Evolutionary conservation across 2,797 vertebrate genomes (phyloP), one percentile per base, ranked within the genome.

Genomic region (Ataeniobius toweri): DNA sequence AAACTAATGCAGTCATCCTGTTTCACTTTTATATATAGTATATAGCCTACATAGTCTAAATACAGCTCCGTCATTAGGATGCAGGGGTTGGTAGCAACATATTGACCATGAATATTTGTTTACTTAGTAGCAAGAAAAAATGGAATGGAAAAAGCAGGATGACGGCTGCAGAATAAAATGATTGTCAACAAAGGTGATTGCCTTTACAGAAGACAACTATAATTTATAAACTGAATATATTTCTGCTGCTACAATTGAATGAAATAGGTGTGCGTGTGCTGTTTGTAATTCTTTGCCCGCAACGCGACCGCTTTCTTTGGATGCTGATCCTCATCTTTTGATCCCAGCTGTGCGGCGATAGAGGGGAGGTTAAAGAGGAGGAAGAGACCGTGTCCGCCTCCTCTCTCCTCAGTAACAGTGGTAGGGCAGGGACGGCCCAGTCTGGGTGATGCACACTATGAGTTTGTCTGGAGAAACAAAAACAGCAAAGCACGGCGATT

Each of bases 391-490:
- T n/a, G 67, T 48, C 44, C n/a, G 44, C 67, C 67, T 70, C 63
- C 63, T 67, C 83, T 89, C 91, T 93, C 93, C 90, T 95, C 94
- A 96, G 94, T 95, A 95, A 94, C 94, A 95, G 93, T 95, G 94
- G 93, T 94, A 92, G 86, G 94, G 94, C 88, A 91, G 88, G 79
- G 91, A 89, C 14, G 92, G 94, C 91, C 94, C 94, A 36, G 93
- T 93, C 88, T 92, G 94, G 87, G 95, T 94, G 90, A 95, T 95
- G 93, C 94, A 96, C 89, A 96, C 94, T 41, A 96, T 96, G 94
- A 96, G 93, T 94, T 95, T 95, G 94, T 96, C 95, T 96, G 85
- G 50, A 74, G 76, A 41, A 72, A 67, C 13, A 46, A 81, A 48
- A 87, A 58, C n/a, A 3, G 24, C 24, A 26, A 63, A 83, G 67